Evolutionary conservation across 2,113 vertebrate genomes (phyloP).

Genomic region (Meleagris gallopavo): DNA sequence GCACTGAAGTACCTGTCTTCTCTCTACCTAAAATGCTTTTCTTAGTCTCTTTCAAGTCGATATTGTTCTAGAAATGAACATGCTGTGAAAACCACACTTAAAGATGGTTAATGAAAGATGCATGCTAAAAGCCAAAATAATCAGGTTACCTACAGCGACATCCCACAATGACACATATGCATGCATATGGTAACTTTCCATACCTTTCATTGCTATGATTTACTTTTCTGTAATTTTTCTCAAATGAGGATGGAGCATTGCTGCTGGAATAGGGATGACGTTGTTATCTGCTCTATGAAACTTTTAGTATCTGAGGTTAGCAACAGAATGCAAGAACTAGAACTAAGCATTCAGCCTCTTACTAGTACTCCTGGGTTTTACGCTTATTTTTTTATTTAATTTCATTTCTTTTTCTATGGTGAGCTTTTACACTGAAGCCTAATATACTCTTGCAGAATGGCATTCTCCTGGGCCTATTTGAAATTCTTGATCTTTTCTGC

Average conservation of each 20-base stretch:
- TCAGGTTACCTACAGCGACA: background rate
- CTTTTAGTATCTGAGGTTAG: background rate
- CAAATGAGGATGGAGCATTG: background rate
- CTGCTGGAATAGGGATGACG: background rate
- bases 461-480: conserved; percentile 63
- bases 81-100: background rate
- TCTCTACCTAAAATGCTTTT: background rate
- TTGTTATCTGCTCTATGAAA: background rate
- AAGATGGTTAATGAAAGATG: conserved; percentile 7
- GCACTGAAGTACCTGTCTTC: background rate
- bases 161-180: background rate
- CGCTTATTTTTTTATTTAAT: conserved; percentile 29
- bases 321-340: conserved; percentile 5
- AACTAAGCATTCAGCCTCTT: background rate
- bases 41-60: background rate
- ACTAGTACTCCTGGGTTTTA: conserved; percentile 32
- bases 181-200: background rate
- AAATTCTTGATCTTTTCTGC: conserved; percentile 73
- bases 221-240: background rate
- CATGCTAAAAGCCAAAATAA: background rate
- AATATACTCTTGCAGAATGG: conserved; percentile 60
- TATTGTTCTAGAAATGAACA: background rate
- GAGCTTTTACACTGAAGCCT: conserved; percentile 57
- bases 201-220: background rate
- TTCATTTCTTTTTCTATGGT: conserved; percentile 49